Percentiles rank a stretch among this genome's conserved stretches.
Evolutionary conservation across 2,113 vertebrate species (phyloP).

Genomic region (Oncorhynchus tshawytscha): DNA sequence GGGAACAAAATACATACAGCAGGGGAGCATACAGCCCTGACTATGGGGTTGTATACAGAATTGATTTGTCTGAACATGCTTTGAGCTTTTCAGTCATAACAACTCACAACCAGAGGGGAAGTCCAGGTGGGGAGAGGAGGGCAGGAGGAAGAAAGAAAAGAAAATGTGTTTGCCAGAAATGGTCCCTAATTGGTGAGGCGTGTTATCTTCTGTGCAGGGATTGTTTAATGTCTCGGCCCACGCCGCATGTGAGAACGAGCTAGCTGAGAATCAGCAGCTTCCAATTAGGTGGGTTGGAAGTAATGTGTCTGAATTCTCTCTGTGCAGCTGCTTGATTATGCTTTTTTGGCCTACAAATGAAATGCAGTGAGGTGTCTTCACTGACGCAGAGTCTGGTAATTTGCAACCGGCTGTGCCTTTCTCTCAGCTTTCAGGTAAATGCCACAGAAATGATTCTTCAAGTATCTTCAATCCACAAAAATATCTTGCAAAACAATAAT

Average conservation of each 20-base stretch:
- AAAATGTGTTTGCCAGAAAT: slow-evolving; percentile 14
- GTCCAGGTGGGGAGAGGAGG: background rate
- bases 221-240: slow-evolving; percentile 33
- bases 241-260: slow-evolving; percentile 21
- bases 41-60: background rate
- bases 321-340: slow-evolving; percentile 36
- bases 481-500: background rate
- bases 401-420: slow-evolving; percentile 43
- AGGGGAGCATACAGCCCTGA: background rate
- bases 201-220: slow-evolving; percentile 28
- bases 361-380: slow-evolving; percentile 30
- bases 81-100: slow-evolving; percentile 4
- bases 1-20: background rate
- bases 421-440: slow-evolving; percentile 25
- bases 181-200: slow-evolving; percentile 26
- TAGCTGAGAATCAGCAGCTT: slow-evolving; percentile 18
- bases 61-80: slow-evolving; percentile 1
- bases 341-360: slow-evolving; percentile 44
- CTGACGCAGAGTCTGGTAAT: slow-evolving; percentile 18
- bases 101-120: background rate
- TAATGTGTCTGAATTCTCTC: slow-evolving; percentile 43
- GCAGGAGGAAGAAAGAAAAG: background rate
- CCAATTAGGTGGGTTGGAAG: slow-evolving; percentile 51
- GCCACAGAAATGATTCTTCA: background rate
- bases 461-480: background rate